phyloP scores from a whole-genome alignment of 2,888 invertebrate species.

The Anaspis maculata region DNA sequence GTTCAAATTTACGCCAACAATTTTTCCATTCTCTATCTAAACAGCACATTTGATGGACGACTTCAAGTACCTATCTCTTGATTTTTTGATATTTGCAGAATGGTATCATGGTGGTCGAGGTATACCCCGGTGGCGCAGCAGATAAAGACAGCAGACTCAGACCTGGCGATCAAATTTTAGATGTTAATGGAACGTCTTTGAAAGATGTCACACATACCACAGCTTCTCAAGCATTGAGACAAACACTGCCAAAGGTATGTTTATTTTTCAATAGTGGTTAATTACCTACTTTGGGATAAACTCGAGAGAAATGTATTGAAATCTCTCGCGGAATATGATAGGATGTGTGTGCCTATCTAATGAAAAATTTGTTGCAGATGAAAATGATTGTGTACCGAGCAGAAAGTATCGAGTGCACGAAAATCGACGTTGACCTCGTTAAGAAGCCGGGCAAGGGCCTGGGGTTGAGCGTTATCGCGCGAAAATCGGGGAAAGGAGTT shows the following conservation, averaged over 20 bases:
- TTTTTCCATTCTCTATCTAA: too few relatives aligned
- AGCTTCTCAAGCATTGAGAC: constrained; percentile 74
- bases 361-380: constrained; percentile 58
- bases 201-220: constrained; percentile 77
- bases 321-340: too few relatives aligned
- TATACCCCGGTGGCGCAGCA: constrained; percentile 85
- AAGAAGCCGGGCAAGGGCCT: constrained; percentile 85
- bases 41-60: too few relatives aligned
- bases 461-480: constrained; percentile 78
- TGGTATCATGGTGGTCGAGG: constrained; percentile 84
- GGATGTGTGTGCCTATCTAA: too few relatives aligned
- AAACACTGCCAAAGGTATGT: constrained; percentile 64
- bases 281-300: too few relatives aligned
- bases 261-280: background rate
- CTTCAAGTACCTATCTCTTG: too few relatives aligned
- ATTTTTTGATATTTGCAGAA: constrained; percentile 50
- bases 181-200: constrained; percentile 74
- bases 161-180: constrained; percentile 89
- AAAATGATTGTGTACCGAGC: constrained; percentile 75
- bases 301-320: too few relatives aligned
- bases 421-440: constrained; percentile 71
- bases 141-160: constrained; percentile 84
- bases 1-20: background rate
- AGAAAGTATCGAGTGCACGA: constrained; percentile 61
- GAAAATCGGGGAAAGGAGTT: constrained; percentile 69